Evolutionary conservation across 2,888 invertebrate species (phyloP).

Genomic region (Zelleria hepariella): DNA sequence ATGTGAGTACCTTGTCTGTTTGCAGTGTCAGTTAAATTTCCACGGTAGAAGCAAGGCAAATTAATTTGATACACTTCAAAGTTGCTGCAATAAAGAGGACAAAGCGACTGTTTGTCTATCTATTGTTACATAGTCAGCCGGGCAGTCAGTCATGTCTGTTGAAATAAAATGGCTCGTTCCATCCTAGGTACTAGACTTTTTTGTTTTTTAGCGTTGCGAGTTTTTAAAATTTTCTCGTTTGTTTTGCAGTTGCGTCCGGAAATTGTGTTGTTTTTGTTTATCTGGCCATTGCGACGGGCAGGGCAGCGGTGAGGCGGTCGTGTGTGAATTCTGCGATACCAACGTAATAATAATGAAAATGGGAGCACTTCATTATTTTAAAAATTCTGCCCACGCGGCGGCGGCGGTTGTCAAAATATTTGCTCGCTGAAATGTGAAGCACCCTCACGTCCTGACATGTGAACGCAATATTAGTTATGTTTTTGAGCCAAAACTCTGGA

Average conservation of each 20-base stretch:
- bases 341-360: constrained; percentile 14
- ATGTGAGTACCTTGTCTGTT: no score
- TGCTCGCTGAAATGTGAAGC: neutral
- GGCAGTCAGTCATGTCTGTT: neutral
- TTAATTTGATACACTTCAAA: neutral
- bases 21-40: no score
- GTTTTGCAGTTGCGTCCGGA: constrained; percentile 26
- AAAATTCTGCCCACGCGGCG: neutral
- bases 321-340: constrained; percentile 61
- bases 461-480: neutral
- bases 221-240: constrained; percentile 11
- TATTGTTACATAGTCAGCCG: neutral
- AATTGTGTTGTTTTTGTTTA: constrained; percentile 54
- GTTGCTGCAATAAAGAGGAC: neutral
- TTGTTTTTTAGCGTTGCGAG: neutral
- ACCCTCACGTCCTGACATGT: neutral
- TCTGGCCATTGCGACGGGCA: constrained; percentile 43
- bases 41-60: neutral
- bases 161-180: neutral
- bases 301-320: constrained; percentile 42
- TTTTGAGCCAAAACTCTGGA: neutral
- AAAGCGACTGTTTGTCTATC: neutral
- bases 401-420: neutral
- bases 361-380: neutral
- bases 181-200: neutral